Base-by-base conservation (phyloP, 2,888 invertebrate genomes). In the Eristalinus sepulchralis region DNA sequence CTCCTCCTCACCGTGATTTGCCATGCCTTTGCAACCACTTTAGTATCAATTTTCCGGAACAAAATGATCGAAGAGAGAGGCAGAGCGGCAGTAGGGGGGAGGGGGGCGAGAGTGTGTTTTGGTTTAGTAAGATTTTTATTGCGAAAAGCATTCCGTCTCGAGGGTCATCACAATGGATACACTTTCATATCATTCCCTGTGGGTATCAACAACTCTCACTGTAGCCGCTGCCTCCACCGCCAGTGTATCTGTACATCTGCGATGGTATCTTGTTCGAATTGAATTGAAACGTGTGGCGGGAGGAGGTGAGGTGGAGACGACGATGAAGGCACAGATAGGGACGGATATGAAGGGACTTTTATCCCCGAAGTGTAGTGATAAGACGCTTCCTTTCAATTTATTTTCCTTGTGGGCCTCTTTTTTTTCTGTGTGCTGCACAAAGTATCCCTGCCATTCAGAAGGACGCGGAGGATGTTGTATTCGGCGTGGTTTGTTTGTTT, bases 1-100 rank as follows among this genome's bases (percentile, higher is more conserved):
- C 60, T 68, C 63, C 34, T 31, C 47, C 0, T 34, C 22, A 53
- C n/a, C 2, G 27, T 4, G 36, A 34, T 70, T 78, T 55, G 20
- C 39, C 33, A 11, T 59, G 22, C 22, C n/a, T 11, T 8, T 39
- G 73, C 64, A 82, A 13, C 9, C 22, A 4, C 73, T 75, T 75
- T 34, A 47, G 63, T 82, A 75, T 86, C 83, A 83, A 57, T 83
- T 86, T 86, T 66, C 86, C 82, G 77, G 77, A 82, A 82, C 73
- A 73, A 53, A 47, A 47, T 47, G 39, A 39, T 39, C 39, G 76
- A 66, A 72, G 22, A 34, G 24, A 62, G 59, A 5, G 20, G 5
- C 2, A 17, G 22, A 11, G n/a, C 13, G 22, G 8, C 20, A 3
- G 17, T 17, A 13, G 24, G 9, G 10, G 1, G 13, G 9, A 31